phyloP scores from a whole-genome alignment of 2,113 vertebrate species.

The Zosterops borbonicus region DNA sequence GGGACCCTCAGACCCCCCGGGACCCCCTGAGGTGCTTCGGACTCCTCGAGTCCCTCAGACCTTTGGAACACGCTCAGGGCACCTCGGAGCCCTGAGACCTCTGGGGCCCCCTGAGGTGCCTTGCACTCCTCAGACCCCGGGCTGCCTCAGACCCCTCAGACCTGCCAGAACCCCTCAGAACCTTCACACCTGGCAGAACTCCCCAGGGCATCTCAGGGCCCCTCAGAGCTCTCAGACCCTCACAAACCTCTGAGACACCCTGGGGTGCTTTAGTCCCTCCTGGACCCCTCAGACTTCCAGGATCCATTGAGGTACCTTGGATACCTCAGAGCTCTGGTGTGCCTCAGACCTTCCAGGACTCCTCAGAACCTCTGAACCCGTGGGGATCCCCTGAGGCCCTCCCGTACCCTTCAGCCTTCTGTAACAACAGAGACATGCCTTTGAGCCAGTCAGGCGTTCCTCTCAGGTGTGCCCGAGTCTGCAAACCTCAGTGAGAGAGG shows the following conservation, averaged over 20 bases:
- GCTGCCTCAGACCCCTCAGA: too few species aligned
- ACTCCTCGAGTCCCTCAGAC: background rate
- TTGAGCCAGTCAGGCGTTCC: accelerated
- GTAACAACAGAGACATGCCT: background rate
- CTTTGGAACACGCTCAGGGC: too few species aligned
- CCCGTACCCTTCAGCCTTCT: accelerated
- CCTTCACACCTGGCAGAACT: too few species aligned
- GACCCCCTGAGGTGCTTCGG: background rate
- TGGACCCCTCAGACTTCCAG: background rate
- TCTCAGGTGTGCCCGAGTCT: accelerated
- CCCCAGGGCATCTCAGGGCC: too few species aligned
- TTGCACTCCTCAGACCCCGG: background rate
- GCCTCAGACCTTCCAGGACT: background rate
- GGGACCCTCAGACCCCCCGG: background rate
- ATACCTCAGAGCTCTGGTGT: background rate
- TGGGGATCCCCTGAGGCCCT: accelerated
- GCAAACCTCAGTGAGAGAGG: too few species aligned
- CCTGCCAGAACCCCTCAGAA: too few species aligned
- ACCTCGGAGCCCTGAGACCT: background rate
- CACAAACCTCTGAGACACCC: too few species aligned
- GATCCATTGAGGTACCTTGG: background rate
- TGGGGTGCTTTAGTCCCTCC: too few species aligned
- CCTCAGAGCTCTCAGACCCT: too few species aligned
- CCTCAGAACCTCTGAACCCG: background rate
- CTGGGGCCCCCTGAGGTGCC: background rate